These are phyloP conservation scores for Microctenopoma lineatum DNA, from an alignment of 2,797 vertebrate genomes.

Conservation along the genomic window DNA sequence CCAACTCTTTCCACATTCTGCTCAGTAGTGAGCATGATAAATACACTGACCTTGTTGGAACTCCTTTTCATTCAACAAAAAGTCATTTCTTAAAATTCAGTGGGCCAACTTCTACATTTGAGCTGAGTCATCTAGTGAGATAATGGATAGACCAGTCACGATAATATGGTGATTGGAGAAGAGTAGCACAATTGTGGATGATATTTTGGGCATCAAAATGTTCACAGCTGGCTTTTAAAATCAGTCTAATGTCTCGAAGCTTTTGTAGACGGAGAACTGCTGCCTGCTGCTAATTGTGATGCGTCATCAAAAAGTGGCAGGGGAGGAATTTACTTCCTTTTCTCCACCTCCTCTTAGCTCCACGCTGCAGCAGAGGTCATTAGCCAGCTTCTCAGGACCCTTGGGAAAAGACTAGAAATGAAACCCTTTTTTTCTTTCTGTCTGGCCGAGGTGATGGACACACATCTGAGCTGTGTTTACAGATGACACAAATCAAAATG, in stretches of 20 bases:
- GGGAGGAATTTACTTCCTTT: constrained; percentile 48
- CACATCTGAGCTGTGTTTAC: constrained; percentile 20
- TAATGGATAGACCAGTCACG: background rate
- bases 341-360: constrained; percentile 41
- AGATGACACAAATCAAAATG: constrained; percentile 20
- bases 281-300: constrained; percentile 65
- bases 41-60: background rate
- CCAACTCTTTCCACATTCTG: background rate
- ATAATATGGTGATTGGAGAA: no score
- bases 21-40: background rate
- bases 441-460: constrained; percentile 27
- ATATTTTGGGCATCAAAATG: constrained; percentile 35
- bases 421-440: constrained; percentile 13
- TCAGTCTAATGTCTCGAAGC: constrained; percentile 44
- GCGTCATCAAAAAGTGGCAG: constrained; percentile 70
- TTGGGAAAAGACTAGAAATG: constrained; percentile 56
- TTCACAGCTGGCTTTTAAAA: constrained; percentile 53
- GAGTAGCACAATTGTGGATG: background rate
- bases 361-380: constrained; percentile 54
- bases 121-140: background rate
- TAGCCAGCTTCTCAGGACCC: constrained; percentile 57
- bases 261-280: constrained; percentile 46
- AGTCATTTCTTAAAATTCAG: background rate
- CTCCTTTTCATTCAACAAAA: background rate
- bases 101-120: no score